These are phyloP conservation scores for Ramphastos sulfuratus DNA, from an alignment of 2,113 vertebrate species.

Conservation along the genomic window DNA sequence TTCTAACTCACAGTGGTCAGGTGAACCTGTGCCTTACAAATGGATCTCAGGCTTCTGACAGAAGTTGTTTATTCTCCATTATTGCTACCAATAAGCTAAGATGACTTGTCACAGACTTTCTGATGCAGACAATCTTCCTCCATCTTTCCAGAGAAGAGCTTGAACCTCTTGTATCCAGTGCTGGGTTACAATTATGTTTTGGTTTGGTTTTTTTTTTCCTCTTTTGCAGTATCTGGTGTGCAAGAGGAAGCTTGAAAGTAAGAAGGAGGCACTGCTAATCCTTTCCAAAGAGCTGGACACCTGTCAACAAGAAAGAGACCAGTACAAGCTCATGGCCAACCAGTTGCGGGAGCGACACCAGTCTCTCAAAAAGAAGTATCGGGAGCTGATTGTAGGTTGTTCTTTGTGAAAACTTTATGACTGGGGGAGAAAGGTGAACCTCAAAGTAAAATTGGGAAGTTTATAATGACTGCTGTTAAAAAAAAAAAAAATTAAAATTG, in stretches of 20 bases:
- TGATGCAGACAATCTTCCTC: background rate
- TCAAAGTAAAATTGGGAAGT: background rate
- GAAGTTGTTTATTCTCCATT: accelerated
- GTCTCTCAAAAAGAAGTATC: constrained; percentile 93
- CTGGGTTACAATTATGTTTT: background rate
- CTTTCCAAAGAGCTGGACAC: constrained; percentile 96
- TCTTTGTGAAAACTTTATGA: background rate
- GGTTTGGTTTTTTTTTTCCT: background rate
- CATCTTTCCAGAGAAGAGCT: background rate
- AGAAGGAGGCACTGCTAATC: constrained; percentile 94
- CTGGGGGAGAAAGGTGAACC: background rate
- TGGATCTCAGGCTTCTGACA: background rate
- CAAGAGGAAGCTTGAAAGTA: constrained; percentile 94
- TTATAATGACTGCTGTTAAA: background rate
- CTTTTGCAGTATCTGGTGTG: constrained; percentile 88
- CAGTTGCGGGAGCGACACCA: constrained; percentile 94
- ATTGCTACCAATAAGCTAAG: background rate
- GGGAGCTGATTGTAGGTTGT: constrained; percentile 89
- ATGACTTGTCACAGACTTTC: background rate
- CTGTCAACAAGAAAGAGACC: constrained; percentile 96
- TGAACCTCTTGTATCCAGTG: background rate
- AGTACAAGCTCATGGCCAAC: constrained; percentile 97
- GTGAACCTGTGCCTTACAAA: background rate
- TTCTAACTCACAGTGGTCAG: background rate
- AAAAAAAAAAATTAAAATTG: background rate